These are phyloP conservation scores for Denticeps clupeoides DNA, from an alignment of 2,797 vertebrate genomes.

Conservation along the genomic window DNA sequence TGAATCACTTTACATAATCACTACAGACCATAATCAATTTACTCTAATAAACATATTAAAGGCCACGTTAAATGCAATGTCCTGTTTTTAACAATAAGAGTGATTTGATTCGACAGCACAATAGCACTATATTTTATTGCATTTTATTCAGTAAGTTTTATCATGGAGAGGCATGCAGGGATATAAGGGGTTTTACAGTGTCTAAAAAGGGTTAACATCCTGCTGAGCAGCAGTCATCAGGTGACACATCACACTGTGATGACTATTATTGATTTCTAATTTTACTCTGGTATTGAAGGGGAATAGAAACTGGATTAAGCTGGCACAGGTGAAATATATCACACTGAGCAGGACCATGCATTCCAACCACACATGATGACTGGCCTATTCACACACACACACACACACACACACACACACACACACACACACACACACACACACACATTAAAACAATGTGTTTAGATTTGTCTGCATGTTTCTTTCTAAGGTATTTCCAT, in stretches of 20 bases:
- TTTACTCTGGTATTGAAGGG: background rate
- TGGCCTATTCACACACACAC: too few relatives aligned
- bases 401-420: too few relatives aligned
- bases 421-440: too few relatives aligned
- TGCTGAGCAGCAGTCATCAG: background rate
- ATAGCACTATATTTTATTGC: too few relatives aligned
- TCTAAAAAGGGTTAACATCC: background rate
- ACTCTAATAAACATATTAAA: too few relatives aligned
- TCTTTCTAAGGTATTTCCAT: background rate
- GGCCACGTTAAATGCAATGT: too few relatives aligned
- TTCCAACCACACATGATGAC: background rate
- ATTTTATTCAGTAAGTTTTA: too few relatives aligned
- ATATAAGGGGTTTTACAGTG: background rate
- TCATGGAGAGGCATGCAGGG: background rate
- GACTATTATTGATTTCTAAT: background rate
- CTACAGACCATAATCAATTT: too few relatives aligned
- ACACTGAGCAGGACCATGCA: background rate
- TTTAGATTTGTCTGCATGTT: too few relatives aligned
- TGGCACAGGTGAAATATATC: background rate
- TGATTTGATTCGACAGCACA: too few relatives aligned
- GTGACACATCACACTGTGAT: background rate
- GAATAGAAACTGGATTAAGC: background rate
- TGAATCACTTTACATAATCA: too few relatives aligned
- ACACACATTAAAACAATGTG: background rate
- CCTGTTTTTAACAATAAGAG: too few relatives aligned